Evolutionary conservation across 2,888 invertebrate species (phyloP).

Genomic region (Ennomos erosarius): DNA sequence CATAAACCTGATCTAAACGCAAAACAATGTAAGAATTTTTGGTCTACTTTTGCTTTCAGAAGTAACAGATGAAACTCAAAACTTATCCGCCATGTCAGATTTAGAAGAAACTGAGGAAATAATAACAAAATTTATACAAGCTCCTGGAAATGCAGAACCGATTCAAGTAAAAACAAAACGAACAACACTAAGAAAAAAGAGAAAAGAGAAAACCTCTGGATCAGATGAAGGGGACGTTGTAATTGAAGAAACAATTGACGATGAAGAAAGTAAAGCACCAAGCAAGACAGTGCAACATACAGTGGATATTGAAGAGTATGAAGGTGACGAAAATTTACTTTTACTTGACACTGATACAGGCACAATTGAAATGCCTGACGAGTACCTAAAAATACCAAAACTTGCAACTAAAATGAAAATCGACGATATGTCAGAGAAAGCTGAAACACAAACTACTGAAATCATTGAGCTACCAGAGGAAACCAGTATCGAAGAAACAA

Average conservation of each 20-base stretch:
- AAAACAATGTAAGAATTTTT: no score
- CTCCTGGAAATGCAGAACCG: conserved; percentile 80
- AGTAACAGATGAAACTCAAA: conserved; percentile 41
- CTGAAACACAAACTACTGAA: neutral
- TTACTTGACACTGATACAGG: conserved; percentile 57
- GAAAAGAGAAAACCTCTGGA: conserved; percentile 44
- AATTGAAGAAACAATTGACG: conserved; percentile 80
- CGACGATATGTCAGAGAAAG: conserved; percentile 52
- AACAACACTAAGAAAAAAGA: conserved; percentile 81
- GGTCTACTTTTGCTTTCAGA: conserved; percentile 51
- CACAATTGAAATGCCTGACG: conserved; percentile 69
- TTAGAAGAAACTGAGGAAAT: conserved; percentile 86
- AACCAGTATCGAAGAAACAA: conserved; percentile 44
- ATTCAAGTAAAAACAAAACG: conserved; percentile 84
- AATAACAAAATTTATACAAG: conserved; percentile 83
- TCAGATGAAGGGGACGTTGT: conserved; percentile 74
- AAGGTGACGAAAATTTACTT: conserved; percentile 52
- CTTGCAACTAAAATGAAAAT: conserved; percentile 59
- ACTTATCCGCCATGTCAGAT: conserved; percentile 71
- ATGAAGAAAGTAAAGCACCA: conserved; percentile 54
- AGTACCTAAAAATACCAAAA: conserved; percentile 63
- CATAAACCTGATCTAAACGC: no score
- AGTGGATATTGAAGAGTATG: conserved; percentile 74
- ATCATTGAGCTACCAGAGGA: conserved; percentile 4
- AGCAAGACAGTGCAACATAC: conserved; percentile 48